Conservation (phyloP, 2,797 vertebrate species). For the Poecilia velifera region DNA sequence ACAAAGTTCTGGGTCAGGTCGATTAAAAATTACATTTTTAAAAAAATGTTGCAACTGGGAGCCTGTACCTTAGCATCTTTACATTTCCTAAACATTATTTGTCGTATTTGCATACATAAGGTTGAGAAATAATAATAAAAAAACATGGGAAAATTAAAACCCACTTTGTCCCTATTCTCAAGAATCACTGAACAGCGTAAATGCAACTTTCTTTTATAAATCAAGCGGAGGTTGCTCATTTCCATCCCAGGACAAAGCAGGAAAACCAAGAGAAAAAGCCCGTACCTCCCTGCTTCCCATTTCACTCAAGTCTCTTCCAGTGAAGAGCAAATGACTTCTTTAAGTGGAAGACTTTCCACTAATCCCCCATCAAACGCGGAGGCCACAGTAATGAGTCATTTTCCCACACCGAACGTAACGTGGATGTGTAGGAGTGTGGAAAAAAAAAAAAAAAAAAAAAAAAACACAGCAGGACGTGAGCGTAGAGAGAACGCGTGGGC, state of each 20-base stretch:
- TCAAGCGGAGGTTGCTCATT: slow-evolving; percentile 3
- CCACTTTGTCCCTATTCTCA: no score
- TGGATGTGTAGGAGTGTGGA: slow-evolving; percentile 52
- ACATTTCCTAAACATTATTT: no score
- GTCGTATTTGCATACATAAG: no score
- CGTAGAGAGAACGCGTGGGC: slow-evolving; percentile 41
- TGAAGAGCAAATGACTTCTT: slow-evolving; percentile 34
- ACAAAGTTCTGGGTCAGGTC: no score
- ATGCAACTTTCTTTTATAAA: neutral
- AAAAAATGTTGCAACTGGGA: no score
- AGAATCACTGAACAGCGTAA: slow-evolving; percentile 13
- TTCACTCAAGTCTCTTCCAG: slow-evolving; percentile 11
- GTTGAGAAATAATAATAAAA: no score
- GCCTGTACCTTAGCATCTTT: no score
- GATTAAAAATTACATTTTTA: no score
- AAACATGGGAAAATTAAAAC: no score
- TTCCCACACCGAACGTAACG: slow-evolving; percentile 27
- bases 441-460: slow-evolving; percentile 14
- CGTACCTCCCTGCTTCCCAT: slow-evolving; percentile 27
- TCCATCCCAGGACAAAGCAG: slow-evolving; percentile 48
- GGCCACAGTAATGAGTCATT: slow-evolving; percentile 56
- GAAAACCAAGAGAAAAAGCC: slow-evolving; percentile 39
- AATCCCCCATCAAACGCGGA: slow-evolving; percentile 32
- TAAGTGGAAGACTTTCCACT: slow-evolving; percentile 31
- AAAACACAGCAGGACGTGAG: slow-evolving; percentile 44